A percentile compares a stretch with the other conserved stretches of the same genome.
Evolutionary conservation across 2,113 vertebrate genomes (phyloP).

Genomic region (Oryzias melastigma): DNA sequence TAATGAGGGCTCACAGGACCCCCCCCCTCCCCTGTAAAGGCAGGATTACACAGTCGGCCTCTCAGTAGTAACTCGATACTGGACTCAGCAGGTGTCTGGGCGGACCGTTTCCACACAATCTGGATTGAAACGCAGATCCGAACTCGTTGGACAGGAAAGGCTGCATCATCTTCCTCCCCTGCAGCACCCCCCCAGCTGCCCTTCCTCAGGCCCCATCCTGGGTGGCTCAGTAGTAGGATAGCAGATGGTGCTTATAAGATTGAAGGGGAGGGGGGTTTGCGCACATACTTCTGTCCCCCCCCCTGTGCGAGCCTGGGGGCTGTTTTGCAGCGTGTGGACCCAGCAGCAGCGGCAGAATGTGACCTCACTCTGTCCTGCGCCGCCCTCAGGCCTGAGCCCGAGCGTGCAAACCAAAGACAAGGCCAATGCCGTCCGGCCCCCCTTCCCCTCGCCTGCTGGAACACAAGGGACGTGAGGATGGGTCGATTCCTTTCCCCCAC

Average conservation of each 20-base stretch:
- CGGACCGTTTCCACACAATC: constrained; percentile 69
- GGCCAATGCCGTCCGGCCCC: constrained; percentile 52
- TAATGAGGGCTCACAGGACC: constrained; percentile 77
- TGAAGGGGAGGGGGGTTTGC: constrained; percentile 6
- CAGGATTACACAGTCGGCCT: constrained; percentile 64
- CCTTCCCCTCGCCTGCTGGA: constrained; percentile 18
- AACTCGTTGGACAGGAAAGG: constrained; percentile 19
- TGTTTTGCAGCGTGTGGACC: constrained; percentile 48
- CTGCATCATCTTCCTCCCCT: constrained; percentile 23
- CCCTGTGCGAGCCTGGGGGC: constrained; percentile 52
- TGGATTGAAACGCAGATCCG: constrained; percentile 33
- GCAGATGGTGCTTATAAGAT: constrained; percentile 68
- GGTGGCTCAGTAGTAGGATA: constrained; percentile 65
- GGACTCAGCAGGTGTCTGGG: constrained; percentile 59
- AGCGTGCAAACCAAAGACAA: constrained; percentile 64
- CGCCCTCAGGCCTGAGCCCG: constrained; percentile 55
- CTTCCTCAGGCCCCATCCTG: constrained; percentile 60
- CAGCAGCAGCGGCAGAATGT: constrained; percentile 64
- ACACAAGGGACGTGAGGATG: constrained; percentile 19
- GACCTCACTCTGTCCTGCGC: constrained; percentile 59
- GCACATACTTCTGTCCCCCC: constrained; percentile 51
- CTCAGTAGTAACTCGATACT: constrained; percentile 60
- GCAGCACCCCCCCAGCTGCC: constrained; percentile 59
- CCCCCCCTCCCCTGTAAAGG: constrained; percentile 66
- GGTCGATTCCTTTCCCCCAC: constrained; percentile 46